Evolutionary conservation across 1,140 invertebrate genomes (phyloP).

Genomic region (Drosophila leontia): DNA sequence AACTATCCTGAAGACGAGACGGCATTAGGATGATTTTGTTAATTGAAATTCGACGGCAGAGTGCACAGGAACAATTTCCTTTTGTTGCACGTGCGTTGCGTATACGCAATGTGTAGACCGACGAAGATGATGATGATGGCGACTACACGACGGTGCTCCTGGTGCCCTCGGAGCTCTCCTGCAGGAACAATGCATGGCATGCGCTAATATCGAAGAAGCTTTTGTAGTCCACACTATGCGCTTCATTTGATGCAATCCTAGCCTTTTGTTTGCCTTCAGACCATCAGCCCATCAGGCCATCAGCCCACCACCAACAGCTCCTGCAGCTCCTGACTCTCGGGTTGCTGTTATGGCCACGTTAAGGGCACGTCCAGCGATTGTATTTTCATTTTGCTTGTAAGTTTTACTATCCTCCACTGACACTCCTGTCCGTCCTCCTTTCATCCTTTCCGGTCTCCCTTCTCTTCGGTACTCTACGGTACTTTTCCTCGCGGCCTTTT

Average conservation of each 20-base stretch:
- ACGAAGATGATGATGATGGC: conserved; percentile 18
- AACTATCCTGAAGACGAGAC: conserved; percentile 14
- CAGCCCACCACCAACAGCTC: background rate
- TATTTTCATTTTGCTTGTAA: conserved; percentile 63
- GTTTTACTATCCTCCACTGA: conserved; percentile 57
- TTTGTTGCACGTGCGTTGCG: conserved; percentile 53
- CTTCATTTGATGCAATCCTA: conserved; percentile 74
- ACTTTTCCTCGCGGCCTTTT: conserved; percentile 33
- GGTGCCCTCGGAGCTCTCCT: conserved; percentile 1
- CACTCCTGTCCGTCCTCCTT: conserved; percentile 3
- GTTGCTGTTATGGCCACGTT: conserved; percentile 44
- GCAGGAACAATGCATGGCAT: conserved; percentile 28
- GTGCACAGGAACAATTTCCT: conserved; percentile 54
- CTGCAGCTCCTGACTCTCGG: conserved; percentile 1
- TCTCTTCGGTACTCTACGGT: conserved; percentile 13
- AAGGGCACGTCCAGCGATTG: conserved; percentile 49
- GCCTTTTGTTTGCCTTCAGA: conserved; percentile 58
- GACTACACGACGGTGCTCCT: background rate
- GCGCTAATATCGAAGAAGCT: conserved; percentile 54
- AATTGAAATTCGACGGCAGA: conserved; percentile 66
- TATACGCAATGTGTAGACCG: conserved; percentile 52
- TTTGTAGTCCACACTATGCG: conserved; percentile 50
- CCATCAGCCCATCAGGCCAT: conserved; percentile 2
- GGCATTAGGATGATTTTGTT: conserved; percentile 61
- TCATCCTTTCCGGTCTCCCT: conserved; percentile 1